phyloP scores from a whole-genome alignment of 2,888 invertebrate species.

The Epistrophella euchroma region DNA sequence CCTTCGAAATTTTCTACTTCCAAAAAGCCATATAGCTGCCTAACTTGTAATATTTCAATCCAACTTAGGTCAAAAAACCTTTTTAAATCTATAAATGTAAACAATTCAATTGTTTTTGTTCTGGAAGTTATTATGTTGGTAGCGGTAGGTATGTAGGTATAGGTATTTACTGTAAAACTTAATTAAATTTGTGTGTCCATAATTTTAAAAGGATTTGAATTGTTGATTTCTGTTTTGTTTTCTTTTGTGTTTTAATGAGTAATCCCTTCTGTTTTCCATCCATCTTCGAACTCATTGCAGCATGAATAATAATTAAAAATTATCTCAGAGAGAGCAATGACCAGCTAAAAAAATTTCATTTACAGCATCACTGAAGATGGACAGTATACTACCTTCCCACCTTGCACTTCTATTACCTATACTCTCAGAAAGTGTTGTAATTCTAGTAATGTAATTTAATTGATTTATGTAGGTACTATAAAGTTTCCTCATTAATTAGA shows the following conservation, averaged over 20 bases:
- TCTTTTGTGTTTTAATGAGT: neutral
- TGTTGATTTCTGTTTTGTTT: constrained; percentile 13
- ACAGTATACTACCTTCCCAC: neutral
- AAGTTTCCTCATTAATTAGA: constrained; percentile 71
- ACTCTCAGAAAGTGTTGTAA: constrained; percentile 19
- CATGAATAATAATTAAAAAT: constrained; percentile 46
- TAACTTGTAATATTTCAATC: constrained; percentile 3
- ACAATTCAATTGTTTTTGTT: constrained; percentile 17
- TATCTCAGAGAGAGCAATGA: neutral
- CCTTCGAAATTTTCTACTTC: neutral
- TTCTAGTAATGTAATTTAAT: constrained; percentile 56
- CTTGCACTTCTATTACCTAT: too few relatives aligned
- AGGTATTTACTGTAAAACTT: constrained; percentile 10
- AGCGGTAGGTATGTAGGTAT: too few relatives aligned
- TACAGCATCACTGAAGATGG: neutral
- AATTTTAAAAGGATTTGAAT: constrained; percentile 59
- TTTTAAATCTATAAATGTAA: constrained; percentile 33
- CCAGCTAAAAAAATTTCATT: neutral
- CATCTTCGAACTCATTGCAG: constrained; percentile 11
- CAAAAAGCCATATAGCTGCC: neutral
- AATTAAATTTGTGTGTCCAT: constrained; percentile 52
- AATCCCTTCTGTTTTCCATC: neutral
- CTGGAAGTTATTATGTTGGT: constrained; percentile 34
- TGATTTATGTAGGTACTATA: constrained; percentile 63
- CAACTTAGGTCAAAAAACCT: constrained; percentile 20